Percentiles rank a stretch among this genome's conserved stretches.
phyloP scores from a whole-genome alignment of 2,888 invertebrate genomes.

The Atethmia centrago region DNA sequence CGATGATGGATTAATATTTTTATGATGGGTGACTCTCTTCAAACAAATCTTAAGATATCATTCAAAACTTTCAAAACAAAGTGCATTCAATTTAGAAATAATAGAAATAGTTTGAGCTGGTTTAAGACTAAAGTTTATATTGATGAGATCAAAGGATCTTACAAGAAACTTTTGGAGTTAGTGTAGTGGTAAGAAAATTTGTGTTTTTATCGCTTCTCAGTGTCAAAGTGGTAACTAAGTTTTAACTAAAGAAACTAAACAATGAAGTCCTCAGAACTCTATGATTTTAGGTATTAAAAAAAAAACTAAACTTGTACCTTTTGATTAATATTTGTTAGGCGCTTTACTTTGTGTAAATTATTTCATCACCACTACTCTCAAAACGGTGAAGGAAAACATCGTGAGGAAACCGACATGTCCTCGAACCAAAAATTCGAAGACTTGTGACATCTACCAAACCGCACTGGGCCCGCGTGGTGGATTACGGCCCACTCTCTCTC shows the following conservation, averaged over 20 bases:
- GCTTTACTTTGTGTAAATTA: too few species aligned
- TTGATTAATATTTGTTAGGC: background rate
- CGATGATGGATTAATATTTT: conserved; percentile 23
- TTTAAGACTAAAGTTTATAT: conserved; percentile 38
- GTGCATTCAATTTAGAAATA: conserved; percentile 29
- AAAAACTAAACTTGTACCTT: too few species aligned
- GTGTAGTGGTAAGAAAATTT: background rate
- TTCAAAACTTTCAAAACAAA: conserved; percentile 28
- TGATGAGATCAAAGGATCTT: conserved; percentile 19
- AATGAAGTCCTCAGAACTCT: background rate
- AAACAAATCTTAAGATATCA: conserved; percentile 18
- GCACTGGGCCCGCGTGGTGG: too few species aligned
- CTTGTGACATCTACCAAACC: too few species aligned
- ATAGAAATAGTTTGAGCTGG: conserved; percentile 12
- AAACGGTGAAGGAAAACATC: too few species aligned
- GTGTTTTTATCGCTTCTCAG: background rate
- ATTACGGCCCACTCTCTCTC: too few species aligned
- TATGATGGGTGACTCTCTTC: conserved; percentile 25
- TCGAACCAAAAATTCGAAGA: too few species aligned
- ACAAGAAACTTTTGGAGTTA: conserved; percentile 14
- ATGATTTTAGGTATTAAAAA: background rate
- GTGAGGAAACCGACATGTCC: too few species aligned
- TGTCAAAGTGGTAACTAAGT: background rate
- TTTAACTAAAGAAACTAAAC: background rate
- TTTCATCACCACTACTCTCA: too few species aligned